phyloP scores from a whole-genome alignment of 2,888 invertebrate species.

The Neoaliturus tenellus region DNA sequence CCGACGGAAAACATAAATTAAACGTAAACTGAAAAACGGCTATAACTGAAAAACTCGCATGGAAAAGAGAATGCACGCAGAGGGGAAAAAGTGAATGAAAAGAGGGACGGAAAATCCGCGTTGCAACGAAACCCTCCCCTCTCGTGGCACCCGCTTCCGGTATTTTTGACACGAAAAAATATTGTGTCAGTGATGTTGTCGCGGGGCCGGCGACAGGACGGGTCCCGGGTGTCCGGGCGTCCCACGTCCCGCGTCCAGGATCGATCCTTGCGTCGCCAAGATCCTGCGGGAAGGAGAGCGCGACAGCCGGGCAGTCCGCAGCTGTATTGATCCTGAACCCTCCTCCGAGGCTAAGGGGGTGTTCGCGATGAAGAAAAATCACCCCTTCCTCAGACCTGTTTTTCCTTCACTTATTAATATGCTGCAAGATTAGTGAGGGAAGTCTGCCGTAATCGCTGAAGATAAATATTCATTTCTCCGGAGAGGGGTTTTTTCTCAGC shows the following conservation, averaged over 20 bases:
- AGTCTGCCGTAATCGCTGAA: conserved; percentile 55
- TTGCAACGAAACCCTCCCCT: conserved; percentile 25
- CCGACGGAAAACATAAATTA: not conserved
- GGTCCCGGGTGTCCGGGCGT: not conserved
- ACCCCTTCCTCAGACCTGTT: conserved; percentile 53
- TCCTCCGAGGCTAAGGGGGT: conserved; percentile 25
- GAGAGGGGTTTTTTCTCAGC: conserved; percentile 55
- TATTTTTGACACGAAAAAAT: conserved; percentile 49
- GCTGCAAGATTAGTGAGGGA: conserved; percentile 57
- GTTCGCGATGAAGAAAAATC: conserved; percentile 56
- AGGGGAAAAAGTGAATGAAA: conserved; percentile 56
- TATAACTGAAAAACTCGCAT: conserved; percentile 9
- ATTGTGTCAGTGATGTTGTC: conserved; percentile 28
- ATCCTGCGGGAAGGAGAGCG: not conserved
- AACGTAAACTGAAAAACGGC: not conserved
- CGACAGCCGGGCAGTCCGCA: not conserved
- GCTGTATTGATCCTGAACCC: conserved; percentile 51
- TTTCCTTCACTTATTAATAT: conserved; percentile 56
- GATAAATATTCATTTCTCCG: conserved; percentile 61
- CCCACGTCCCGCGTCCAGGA: not conserved
- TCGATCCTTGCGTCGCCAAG: not conserved
- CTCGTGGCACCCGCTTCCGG: conserved; percentile 8
- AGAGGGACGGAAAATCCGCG: conserved; percentile 44
- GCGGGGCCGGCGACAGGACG: conserved; percentile 16
- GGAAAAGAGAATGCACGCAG: conserved; percentile 31